Base-by-base conservation (phyloP, 1,140 invertebrate genomes). In the Drosophila melanogaster region DNA sequence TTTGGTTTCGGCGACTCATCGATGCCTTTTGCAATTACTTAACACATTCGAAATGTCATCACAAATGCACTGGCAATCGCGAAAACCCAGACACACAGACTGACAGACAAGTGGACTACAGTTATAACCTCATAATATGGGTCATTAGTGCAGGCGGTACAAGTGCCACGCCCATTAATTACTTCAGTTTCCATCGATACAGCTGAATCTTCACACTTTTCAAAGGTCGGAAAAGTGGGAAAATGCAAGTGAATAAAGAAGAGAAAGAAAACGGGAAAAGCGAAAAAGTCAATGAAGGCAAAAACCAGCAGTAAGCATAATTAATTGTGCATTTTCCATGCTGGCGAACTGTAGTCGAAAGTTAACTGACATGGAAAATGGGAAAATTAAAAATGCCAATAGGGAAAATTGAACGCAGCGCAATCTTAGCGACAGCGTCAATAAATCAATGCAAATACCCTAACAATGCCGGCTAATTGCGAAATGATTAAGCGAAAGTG, bases 401-500 rank as follows among this genome's bases (percentile, higher is more conserved):
- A 22, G 35, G 35, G 22, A 19, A 50, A 60, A 47, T 38, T 49
- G 24, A 30, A 54, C 12, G 1, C 14, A 22, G 22, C 19, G 40
- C 33, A 69, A 30, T 69, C 66, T 70, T 70, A 17, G 35, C 62
- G 47, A 35, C 65, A 70, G 3, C 35, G 15, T 37, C 64, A 37
- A 70, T 70, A 59, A 76, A 57, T 74, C 59, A 74, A 51, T 74
- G 64, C 47, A 51, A 66, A 67, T 46, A 57, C 49, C 54, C 44
- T 44, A 55, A 49, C 38, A 76, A 55, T 71, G 43, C 38, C 60
- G 76, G 79, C 55, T 86, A 87, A 86, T 86, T 81, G 65, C 60
- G 14, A 71, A 81, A 78, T 86, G 74, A 75, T 81, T 79, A 67
- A 81, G 69, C 73, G 64, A 66, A 77, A 81, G 69, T 80, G 79